phyloP scores from a whole-genome alignment of 2,888 invertebrate genomes.

The Mechanitis mazaeus region DNA sequence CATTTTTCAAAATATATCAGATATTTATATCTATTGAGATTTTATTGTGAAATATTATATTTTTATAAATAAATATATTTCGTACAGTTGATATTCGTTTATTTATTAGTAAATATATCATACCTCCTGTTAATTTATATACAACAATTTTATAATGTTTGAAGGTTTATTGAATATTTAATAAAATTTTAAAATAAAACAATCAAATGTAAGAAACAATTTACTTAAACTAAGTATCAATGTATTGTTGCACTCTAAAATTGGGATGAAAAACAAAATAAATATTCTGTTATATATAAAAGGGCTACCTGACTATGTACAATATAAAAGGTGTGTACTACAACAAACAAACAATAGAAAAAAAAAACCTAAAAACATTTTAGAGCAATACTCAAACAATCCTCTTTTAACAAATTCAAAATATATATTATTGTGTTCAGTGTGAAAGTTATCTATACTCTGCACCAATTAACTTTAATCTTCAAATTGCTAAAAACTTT shows the following conservation, averaged over 20 bases:
- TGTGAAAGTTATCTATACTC: neutral
- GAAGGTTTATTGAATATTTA: neutral
- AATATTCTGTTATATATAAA: constrained; percentile 5
- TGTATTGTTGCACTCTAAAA: constrained; percentile 11
- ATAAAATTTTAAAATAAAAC: constrained; percentile 7
- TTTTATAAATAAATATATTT: constrained; percentile 61
- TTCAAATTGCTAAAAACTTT: constrained; percentile 1
- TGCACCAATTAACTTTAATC: neutral
- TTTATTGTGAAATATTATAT: constrained; percentile 50
- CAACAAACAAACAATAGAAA: neutral
- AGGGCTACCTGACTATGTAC: neutral
- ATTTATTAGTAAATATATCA: constrained; percentile 1
- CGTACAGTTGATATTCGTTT: constrained; percentile 15
- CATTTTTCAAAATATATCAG: constrained; percentile 37
- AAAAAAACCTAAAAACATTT: neutral
- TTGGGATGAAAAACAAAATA: constrained; percentile 12
- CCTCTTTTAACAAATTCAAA: neutral
- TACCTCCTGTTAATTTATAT: neutral
- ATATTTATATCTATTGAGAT: constrained; percentile 63
- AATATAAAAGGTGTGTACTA: neutral
- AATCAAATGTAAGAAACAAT: constrained; percentile 14
- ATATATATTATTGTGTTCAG: too few relatives aligned
- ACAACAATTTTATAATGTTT: constrained; percentile 11
- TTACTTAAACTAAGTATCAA: constrained; percentile 15
- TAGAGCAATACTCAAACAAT: neutral